phyloP scores from a whole-genome alignment of 2,797 vertebrate genomes.

The Xenopus petersii region DNA sequence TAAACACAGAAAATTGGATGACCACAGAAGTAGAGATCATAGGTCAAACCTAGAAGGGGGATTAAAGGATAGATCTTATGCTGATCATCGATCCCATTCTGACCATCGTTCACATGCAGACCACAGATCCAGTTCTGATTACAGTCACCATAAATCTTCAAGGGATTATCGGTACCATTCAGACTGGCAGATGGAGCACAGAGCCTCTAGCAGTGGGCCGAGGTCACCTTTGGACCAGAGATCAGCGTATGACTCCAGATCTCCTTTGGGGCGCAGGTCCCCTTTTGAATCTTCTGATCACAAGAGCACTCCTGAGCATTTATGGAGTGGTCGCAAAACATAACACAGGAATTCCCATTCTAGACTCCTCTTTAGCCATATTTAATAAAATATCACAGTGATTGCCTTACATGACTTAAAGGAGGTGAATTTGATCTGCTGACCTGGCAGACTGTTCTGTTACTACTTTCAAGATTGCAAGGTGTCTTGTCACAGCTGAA shows the following conservation, averaged over 20 bases:
- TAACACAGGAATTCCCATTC: slow-evolving; percentile 72
- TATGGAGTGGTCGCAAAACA: slow-evolving; percentile 94
- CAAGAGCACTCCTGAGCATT: slow-evolving; percentile 93
- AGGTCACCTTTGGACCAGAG: slow-evolving; percentile 88
- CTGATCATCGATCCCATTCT: slow-evolving; percentile 76
- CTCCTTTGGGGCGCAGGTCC: slow-evolving; percentile 82
- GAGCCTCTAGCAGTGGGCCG: slow-evolving; percentile 82
- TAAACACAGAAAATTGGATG: slow-evolving; percentile 91
- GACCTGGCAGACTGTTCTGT: slow-evolving; percentile 69
- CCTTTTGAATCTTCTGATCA: slow-evolving; percentile 95
- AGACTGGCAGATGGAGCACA: slow-evolving; percentile 91
- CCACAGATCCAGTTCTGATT: slow-evolving; percentile 76
- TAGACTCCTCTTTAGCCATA: slow-evolving; percentile 79
- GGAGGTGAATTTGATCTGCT: slow-evolving; percentile 78
- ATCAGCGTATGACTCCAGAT: slow-evolving; percentile 87
- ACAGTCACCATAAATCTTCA: slow-evolving; percentile 78
- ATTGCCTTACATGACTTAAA: slow-evolving; percentile 95
- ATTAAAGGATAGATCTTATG: slow-evolving; percentile 77
- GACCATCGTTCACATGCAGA: slow-evolving; percentile 73
- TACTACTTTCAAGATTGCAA: slow-evolving; percentile 80
- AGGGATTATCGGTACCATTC: slow-evolving; percentile 90
- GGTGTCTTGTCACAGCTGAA: slow-evolving; percentile 76
- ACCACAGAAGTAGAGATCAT: slow-evolving; percentile 85
- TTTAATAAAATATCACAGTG: slow-evolving; percentile 84
- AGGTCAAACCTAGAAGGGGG: slow-evolving; percentile 74